phyloP scores from a whole-genome alignment of 2,113 vertebrate genomes.

The Myiozetetes cayanensis region DNA sequence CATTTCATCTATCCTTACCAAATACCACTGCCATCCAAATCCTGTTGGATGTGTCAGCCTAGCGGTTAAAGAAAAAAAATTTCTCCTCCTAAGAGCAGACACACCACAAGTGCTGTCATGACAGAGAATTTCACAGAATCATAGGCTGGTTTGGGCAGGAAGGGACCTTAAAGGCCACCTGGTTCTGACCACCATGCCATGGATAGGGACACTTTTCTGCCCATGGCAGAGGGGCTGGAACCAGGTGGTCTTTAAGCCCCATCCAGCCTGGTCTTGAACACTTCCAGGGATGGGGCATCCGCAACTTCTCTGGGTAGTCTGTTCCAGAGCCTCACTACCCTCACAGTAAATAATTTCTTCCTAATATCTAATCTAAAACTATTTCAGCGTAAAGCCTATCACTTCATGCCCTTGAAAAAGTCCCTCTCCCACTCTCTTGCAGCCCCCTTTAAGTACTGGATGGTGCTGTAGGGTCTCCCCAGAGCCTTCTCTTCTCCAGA shows the following conservation, averaged over 20 bases:
- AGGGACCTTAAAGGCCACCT: background rate
- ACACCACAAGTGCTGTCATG: background rate
- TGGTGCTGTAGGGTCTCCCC: background rate
- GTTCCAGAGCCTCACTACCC: background rate
- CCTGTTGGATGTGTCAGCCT: background rate
- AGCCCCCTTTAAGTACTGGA: background rate
- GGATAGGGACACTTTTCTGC: background rate
- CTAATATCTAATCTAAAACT: background rate
- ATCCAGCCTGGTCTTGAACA: background rate
- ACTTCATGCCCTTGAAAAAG: background rate
- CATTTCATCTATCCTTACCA: background rate
- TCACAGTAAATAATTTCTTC: background rate
- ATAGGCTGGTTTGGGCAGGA: background rate
- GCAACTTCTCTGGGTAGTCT: background rate
- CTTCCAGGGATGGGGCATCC: background rate
- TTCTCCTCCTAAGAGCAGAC: background rate
- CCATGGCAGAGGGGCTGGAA: too few species aligned
- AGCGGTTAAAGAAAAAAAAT: background rate
- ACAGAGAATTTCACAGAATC: background rate
- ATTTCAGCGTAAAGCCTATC: background rate
- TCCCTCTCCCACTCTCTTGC: background rate
- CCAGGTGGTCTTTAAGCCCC: too few species aligned
- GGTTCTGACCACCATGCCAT: background rate
- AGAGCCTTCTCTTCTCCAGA: background rate
- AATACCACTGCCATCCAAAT: background rate